These are phyloP conservation scores for Thunnus maccoyii DNA, from an alignment of 2,113 vertebrate species.

Conservation along the genomic window DNA sequence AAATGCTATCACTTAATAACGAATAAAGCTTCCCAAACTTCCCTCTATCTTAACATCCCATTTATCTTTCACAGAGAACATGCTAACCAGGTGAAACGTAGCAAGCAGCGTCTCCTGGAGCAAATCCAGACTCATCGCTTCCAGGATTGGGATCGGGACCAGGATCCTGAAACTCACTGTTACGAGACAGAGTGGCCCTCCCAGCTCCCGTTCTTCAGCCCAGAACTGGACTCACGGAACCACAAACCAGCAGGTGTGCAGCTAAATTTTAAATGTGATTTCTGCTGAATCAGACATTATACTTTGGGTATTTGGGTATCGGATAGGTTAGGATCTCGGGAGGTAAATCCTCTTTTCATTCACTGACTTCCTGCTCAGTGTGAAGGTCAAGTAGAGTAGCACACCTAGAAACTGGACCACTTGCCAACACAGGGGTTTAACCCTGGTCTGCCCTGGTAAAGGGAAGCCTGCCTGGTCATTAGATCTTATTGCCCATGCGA, in stretches of 20 bases:
- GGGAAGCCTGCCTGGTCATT: neutral
- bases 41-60: too few relatives aligned
- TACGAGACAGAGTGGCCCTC: conserved; percentile 86
- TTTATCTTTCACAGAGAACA: conserved; percentile 82
- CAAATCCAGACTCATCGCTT: conserved; percentile 88
- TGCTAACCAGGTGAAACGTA: conserved; percentile 87
- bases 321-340: neutral
- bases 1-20: too few relatives aligned
- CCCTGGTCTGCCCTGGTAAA: neutral
- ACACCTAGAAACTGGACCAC: too few relatives aligned
- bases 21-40: too few relatives aligned
- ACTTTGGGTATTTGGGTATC: too few relatives aligned
- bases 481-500: too few relatives aligned
- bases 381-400: too few relatives aligned
- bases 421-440: neutral
- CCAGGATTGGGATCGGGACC: conserved; percentile 87
- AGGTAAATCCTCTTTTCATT: neutral
- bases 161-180: conserved; percentile 80
- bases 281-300: neutral
- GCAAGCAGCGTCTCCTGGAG: conserved; percentile 88
- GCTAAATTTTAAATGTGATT: neutral
- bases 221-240: conserved; percentile 73
- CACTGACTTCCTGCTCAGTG: neutral
- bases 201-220: conserved; percentile 81
- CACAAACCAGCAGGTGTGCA: conserved; percentile 67